phyloP scores from a whole-genome alignment of 1,140 invertebrate species.

The Homarus americanus region DNA sequence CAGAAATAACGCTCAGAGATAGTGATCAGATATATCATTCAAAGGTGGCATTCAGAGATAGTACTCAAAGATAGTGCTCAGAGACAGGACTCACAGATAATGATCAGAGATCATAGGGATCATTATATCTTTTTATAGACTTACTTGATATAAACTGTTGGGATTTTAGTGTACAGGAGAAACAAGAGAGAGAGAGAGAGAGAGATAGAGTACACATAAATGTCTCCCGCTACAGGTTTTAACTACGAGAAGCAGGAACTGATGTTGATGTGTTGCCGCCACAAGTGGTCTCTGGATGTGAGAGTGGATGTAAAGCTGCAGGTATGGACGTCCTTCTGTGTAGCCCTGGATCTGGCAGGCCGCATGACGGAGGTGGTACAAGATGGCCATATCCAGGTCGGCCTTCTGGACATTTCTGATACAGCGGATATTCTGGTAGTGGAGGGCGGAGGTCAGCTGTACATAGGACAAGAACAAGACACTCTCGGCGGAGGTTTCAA shows the following conservation, averaged over 20 bases:
- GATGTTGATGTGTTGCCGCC: conserved; percentile 38
- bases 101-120: too few relatives aligned
- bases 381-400: conserved; percentile 27
- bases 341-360: conserved; percentile 10
- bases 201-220: too few relatives aligned
- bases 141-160: too few relatives aligned
- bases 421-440: not conserved
- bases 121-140: too few relatives aligned
- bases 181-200: too few relatives aligned
- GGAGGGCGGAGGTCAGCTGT: conserved; percentile 29
- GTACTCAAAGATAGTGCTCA: too few relatives aligned
- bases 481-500: conserved; percentile 54
- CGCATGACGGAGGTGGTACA: conserved; percentile 35
- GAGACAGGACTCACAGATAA: too few relatives aligned
- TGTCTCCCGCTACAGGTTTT: conserved; percentile 12
- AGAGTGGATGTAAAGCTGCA: conserved; percentile 1
- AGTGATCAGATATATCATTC: too few relatives aligned
- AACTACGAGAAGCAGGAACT: conserved; percentile 44
- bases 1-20: too few relatives aligned
- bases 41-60: too few relatives aligned
- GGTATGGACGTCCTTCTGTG: conserved; percentile 45
- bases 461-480: conserved; percentile 56
- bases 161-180: too few relatives aligned
- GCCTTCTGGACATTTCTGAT: not conserved
- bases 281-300: conserved; percentile 22